Evolutionary conservation across 2,113 vertebrate species (phyloP), one percentile per base, ranked within the genome.

Genomic region (Oncorhynchus nerka): DNA sequence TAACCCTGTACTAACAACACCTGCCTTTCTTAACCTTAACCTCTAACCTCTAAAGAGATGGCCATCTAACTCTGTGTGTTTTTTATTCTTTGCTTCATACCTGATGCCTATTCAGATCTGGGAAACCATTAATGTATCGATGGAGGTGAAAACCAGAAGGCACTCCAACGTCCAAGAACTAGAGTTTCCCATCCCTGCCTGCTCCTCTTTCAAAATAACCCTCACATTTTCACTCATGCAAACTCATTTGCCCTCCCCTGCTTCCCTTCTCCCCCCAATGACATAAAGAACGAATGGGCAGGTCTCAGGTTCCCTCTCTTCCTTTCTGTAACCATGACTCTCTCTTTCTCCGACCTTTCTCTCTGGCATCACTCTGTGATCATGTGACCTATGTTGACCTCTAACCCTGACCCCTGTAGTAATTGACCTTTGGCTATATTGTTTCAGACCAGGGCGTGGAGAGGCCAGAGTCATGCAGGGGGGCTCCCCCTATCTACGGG

Each of bases 391-490:
- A 79, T 66, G 22, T 76, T 22, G 59, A 62, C 5, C 59, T 22
- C 76, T 75, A 84, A 78, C 71, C 75, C 65, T 68, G 30, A 68
- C 75, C 4, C 11, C 75, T 75, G 76, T 76, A 79, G 73, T 71
- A 81, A 79, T 49, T 72, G 59, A 57, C 70, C 82, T 87, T 67
- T 79, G 75, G 87, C 13, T 78, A 70, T 20, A 11, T 34, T 8
- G 28, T 92, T 75, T 22, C 92, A 99, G 97, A 99, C 89, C 97
- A 96, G 87, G 95, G 95, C 92, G 92, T 91, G 70, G 93, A 95
- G 85, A 92, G 96, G 79, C 95, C 97, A 7, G 96, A 97, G 89
- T 95, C 95, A 64, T 96, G 96, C 0, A 96, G 97, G 72, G 94
- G 93, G 61, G 94, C 93, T 86, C 90, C 93, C 71, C 95, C 95